A percentile compares a stretch with the other conserved stretches of the same genome.
Evolutionary conservation across 2,113 vertebrate species (phyloP).

Genomic region (Indicator maculatus): DNA sequence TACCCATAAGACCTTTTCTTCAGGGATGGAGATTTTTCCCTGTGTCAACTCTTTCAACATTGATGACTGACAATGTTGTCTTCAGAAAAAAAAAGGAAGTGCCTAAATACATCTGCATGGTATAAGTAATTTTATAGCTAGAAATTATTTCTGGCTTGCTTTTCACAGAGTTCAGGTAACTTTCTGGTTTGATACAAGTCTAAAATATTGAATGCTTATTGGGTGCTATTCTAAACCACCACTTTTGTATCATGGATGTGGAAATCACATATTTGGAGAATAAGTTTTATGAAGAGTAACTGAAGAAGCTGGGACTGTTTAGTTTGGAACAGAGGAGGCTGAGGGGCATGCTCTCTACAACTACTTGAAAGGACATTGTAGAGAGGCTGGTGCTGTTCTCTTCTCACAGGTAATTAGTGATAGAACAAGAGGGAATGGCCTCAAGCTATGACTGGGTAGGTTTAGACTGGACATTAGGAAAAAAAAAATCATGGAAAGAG

Average conservation of each 20-base stretch:
- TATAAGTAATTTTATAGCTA: fast-evolving
- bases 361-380: no score
- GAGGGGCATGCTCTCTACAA: no score
- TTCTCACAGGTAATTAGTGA: no score
- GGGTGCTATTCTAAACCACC: neutral
- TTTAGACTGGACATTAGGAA: no score
- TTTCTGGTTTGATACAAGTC: neutral
- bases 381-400: no score
- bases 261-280: neutral
- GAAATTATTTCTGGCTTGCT: neutral
- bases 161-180: neutral
- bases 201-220: neutral
- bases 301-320: no score
- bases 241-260: neutral
- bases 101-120: neutral
- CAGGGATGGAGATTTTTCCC: neutral
- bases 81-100: neutral
- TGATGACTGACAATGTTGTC: neutral
- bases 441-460: no score
- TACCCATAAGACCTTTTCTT: no score
- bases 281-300: no score
- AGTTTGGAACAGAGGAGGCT: no score
- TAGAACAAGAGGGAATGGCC: no score
- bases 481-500: no score
- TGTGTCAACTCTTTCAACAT: neutral